phyloP scores from a whole-genome alignment of 2,888 invertebrate species.

The Eledone cirrhosa region DNA sequence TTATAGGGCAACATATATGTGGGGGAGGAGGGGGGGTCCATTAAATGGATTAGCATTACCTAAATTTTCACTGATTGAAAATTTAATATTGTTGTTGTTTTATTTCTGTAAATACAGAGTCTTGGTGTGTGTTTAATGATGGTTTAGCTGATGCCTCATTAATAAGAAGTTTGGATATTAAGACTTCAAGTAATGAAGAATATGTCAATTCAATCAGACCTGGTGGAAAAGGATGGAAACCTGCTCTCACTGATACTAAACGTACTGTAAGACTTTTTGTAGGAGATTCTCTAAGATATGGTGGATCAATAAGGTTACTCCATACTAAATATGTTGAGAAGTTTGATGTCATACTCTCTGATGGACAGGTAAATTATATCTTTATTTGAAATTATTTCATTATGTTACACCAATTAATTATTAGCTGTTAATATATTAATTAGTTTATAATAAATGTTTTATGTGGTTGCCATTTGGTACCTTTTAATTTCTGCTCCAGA shows the following conservation, averaged over 20 bases:
- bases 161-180: constrained; percentile 12
- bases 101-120: neutral
- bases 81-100: too few species aligned
- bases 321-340: constrained; percentile 17
- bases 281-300: constrained; percentile 16
- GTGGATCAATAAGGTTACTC: neutral
- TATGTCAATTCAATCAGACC: constrained; percentile 8
- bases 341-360: constrained; percentile 12
- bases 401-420: too few species aligned
- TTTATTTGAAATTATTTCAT: too few species aligned
- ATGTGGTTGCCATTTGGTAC: too few species aligned
- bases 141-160: constrained; percentile 19
- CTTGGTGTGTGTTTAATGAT: constrained; percentile 18
- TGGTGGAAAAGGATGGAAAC: constrained; percentile 13
- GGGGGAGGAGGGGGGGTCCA: too few species aligned
- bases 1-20: too few species aligned
- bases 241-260: neutral
- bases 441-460: too few species aligned
- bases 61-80: too few species aligned
- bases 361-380: constrained; percentile 18
- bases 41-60: too few species aligned
- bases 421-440: too few species aligned
- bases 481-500: too few species aligned
- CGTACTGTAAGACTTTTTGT: constrained; percentile 14
- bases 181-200: constrained; percentile 12